Evolutionary conservation across 2,113 vertebrate genomes (phyloP).

Genomic region (Rallus limicola): DNA sequence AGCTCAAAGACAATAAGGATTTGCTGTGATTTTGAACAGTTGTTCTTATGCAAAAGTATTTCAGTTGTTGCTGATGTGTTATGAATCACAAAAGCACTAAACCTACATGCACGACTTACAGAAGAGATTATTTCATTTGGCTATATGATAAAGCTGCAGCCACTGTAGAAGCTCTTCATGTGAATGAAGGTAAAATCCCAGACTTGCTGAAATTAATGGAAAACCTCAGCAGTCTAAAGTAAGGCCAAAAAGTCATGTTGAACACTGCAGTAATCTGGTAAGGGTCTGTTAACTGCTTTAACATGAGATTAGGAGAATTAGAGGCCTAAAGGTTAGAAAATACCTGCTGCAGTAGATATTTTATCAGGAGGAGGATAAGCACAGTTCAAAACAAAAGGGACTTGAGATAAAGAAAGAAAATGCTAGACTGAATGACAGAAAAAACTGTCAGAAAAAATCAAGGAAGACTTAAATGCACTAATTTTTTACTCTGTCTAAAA

Average conservation of each 20-base stretch:
- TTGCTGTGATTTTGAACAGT: not conserved
- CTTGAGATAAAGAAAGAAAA: not conserved
- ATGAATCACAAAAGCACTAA: not conserved
- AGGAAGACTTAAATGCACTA: conserved; percentile 15
- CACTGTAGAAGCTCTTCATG: not conserved
- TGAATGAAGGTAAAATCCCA: not conserved
- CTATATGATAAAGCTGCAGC: not conserved
- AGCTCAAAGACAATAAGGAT: not conserved
- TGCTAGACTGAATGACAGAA: not conserved
- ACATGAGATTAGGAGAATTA: not conserved
- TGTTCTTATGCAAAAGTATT: not conserved
- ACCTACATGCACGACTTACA: not conserved
- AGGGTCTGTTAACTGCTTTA: not conserved
- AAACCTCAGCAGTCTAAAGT: not conserved
- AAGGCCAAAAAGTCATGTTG: not conserved
- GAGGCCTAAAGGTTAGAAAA: not conserved
- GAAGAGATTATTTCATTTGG: not conserved
- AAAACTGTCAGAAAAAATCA: conserved; percentile 30
- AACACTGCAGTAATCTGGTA: not conserved
- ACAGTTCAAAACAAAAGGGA: not conserved
- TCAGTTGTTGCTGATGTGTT: not conserved
- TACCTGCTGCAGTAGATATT: not conserved
- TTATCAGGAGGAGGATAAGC: not conserved
- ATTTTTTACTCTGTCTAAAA: conserved; percentile 53
- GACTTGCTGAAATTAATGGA: not conserved